These are phyloP conservation scores for Thalpophila matura DNA, from an alignment of 2,888 invertebrate species.

Conservation along the genomic window DNA sequence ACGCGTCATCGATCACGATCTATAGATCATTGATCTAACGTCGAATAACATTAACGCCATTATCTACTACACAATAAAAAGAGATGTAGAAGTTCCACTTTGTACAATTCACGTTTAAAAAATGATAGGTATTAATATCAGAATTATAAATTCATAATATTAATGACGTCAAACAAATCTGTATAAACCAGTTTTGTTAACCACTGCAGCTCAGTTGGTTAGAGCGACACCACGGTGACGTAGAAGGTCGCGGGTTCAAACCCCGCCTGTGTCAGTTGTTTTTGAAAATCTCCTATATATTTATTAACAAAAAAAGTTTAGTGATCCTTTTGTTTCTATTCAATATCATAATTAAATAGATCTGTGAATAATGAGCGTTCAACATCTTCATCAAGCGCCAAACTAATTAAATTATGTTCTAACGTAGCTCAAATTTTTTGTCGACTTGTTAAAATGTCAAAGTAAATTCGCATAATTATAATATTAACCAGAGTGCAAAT, in stretches of 20 bases:
- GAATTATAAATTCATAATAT: no score
- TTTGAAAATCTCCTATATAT: no score
- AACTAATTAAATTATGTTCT: slow-evolving; percentile 54
- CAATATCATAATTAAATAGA: background rate
- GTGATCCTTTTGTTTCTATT: slow-evolving; percentile 26
- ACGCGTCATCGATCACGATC: slow-evolving; percentile 74
- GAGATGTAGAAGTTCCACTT: slow-evolving; percentile 19
- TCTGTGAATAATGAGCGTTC: background rate
- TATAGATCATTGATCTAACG: slow-evolving; percentile 75
- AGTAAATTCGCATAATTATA: no score
- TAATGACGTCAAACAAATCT: no score
- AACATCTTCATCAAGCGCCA: slow-evolving; percentile 26
- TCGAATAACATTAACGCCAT: slow-evolving; percentile 66
- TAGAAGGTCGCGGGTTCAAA: no score
- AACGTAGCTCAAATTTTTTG: slow-evolving; percentile 40
- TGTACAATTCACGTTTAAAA: background rate
- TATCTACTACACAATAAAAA: slow-evolving; percentile 31
- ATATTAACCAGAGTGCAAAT: no score
- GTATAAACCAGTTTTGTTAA: no score
- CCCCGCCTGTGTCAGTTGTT: no score
- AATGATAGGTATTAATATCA: no score
- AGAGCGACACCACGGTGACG: no score
- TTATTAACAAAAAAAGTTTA: no score
- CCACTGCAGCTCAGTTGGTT: no score
- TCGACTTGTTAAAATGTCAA: slow-evolving; percentile 22